Conservation (phyloP, 2,797 vertebrate species). For the Rallus crepitans region DNA sequence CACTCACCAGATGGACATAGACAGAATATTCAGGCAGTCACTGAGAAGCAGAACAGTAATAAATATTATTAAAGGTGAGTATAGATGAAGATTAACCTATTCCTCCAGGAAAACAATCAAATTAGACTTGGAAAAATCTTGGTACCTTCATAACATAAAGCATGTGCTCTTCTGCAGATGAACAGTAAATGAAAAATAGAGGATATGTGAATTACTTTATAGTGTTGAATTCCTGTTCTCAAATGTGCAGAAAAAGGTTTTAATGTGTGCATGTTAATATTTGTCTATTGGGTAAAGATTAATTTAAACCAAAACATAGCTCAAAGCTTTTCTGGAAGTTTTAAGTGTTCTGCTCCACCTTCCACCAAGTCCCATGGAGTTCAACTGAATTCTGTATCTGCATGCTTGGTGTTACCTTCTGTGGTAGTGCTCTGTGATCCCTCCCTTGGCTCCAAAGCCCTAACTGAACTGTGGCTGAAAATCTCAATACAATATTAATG, state of each 20-base stretch:
- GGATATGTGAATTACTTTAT: background rate
- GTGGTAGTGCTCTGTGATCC: background rate
- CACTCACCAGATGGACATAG: slow-evolving; percentile 46
- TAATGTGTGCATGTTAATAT: background rate
- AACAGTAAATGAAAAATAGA: slow-evolving; percentile 23
- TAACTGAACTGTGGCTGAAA: background rate
- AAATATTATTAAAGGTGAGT: slow-evolving; percentile 50
- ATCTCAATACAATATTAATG: background rate
- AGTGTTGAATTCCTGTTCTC: background rate
- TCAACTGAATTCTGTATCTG: background rate
- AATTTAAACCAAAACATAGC: background rate
- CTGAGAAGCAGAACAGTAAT: slow-evolving; percentile 41
- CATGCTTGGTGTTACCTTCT: background rate
- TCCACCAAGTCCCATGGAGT: background rate
- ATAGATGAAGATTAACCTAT: slow-evolving; percentile 32
- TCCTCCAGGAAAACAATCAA: background rate
- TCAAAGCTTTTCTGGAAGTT: background rate
- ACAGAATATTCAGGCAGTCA: slow-evolving; percentile 31
- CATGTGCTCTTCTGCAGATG: background rate
- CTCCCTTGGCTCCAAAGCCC: background rate
- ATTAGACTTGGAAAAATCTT: slow-evolving; percentile 30
- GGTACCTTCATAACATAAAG: background rate
- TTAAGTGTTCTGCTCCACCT: background rate
- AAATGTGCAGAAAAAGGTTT: background rate
- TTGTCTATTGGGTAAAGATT: background rate